Percentiles rank a stretch among this genome's conserved stretches.
These are phyloP conservation scores for Thera obeliscata DNA, from an alignment of 2,888 invertebrate species.

Conservation along the genomic window DNA sequence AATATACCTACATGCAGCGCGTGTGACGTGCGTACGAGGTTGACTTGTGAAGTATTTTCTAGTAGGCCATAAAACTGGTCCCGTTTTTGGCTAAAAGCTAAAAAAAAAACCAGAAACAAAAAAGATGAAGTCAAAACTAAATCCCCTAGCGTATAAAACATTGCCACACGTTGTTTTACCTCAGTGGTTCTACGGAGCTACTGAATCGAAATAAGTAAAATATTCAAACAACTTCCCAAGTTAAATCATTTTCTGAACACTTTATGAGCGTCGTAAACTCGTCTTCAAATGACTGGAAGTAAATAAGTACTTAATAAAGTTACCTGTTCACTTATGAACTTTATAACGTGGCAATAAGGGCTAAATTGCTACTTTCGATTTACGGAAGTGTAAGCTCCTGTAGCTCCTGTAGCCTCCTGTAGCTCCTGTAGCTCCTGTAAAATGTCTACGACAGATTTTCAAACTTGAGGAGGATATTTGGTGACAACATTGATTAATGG, in stretches of 20 bases:
- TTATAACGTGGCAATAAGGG: conserved; percentile 18
- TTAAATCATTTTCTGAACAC: conserved; percentile 16
- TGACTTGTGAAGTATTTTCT: too few relatives aligned
- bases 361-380: conserved; percentile 15
- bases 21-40: too few relatives aligned
- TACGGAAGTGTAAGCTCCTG: neutral
- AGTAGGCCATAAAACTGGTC: too few relatives aligned
- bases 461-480: neutral
- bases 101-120: too few relatives aligned
- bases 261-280: conserved; percentile 22
- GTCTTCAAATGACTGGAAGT: conserved; percentile 13
- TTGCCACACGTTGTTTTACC: too few relatives aligned
- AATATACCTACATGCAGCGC: too few relatives aligned
- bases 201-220: neutral
- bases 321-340: conserved; percentile 22
- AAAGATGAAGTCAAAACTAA: too few relatives aligned
- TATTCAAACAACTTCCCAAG: conserved; percentile 2
- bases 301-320: conserved; percentile 25
- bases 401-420: too few relatives aligned
- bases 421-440: neutral
- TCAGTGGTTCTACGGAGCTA: too few relatives aligned
- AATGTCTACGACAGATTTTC: neutral
- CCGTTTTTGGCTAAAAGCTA: too few relatives aligned
- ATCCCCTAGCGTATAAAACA: too few relatives aligned
- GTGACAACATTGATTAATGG: neutral